Percentiles rank a stretch among this genome's conserved stretches.
Conservation (phyloP, 2,113 vertebrate genomes). For the Psettodes erumei region DNA sequence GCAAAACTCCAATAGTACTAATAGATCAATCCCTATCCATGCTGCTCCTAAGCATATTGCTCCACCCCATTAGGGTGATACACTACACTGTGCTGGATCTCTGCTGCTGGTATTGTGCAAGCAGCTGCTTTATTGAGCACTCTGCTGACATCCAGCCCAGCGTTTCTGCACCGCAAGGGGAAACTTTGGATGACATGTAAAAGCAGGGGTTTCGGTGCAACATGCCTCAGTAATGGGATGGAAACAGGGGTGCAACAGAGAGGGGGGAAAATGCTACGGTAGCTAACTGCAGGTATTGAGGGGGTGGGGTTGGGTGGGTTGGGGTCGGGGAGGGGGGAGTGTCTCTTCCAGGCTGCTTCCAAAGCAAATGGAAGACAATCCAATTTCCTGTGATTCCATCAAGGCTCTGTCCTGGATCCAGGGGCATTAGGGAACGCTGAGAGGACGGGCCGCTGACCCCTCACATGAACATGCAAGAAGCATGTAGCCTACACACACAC, state of each 20-base stretch:
- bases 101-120: conserved; percentile 62
- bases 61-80: conserved; percentile 73
- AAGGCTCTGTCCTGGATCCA: conserved; percentile 85
- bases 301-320: conserved; percentile 3
- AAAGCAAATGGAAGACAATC: conserved; percentile 98
- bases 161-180: conserved; percentile 86
- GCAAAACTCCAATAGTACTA: conserved; percentile 72
- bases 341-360: conserved; percentile 86
- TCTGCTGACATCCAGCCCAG: conserved; percentile 69
- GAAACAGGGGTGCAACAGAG: conserved; percentile 82
- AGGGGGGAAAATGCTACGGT: background rate
- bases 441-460: conserved; percentile 88
- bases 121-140: conserved; percentile 73
- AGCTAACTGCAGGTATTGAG: conserved; percentile 56
- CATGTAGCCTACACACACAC: conserved; percentile 38
- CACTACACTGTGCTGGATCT: conserved; percentile 54
- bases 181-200: conserved; percentile 91
- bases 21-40: conserved; percentile 65
- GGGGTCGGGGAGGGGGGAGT: conserved; percentile 14
- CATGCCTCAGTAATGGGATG: conserved; percentile 93
- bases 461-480: conserved; percentile 80
- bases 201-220: conserved; percentile 87
- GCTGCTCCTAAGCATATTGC: conserved; percentile 77
- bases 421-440: conserved; percentile 91
- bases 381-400: conserved; percentile 99